phyloP scores from a whole-genome alignment of 2,797 vertebrate genomes.

The Clarias pachynema region DNA sequence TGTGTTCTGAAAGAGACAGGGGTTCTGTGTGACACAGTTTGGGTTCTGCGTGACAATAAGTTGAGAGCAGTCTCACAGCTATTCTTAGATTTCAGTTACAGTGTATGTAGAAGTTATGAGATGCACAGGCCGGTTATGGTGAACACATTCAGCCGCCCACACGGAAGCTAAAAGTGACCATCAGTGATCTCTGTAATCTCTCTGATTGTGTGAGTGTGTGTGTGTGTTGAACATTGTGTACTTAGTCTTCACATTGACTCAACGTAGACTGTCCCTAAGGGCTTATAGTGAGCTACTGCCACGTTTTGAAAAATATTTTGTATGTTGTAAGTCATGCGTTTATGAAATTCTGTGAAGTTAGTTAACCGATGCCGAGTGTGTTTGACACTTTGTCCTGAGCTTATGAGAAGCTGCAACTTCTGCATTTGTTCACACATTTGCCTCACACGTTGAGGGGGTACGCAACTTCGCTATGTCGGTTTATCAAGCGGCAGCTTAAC shows the following conservation, averaged over 20 bases:
- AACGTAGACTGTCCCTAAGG: neutral
- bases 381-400: neutral
- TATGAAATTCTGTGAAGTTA: neutral
- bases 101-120: neutral
- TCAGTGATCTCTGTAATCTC: neutral
- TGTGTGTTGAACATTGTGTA: neutral
- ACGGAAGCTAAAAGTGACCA: neutral
- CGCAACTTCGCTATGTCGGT: neutral
- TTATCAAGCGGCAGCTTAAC: neutral
- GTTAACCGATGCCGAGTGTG: too few relatives aligned
- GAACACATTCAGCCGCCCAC: neutral
- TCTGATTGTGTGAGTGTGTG: neutral
- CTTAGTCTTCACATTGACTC: neutral
- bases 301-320: neutral
- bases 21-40: neutral
- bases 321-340: neutral
- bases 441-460: neutral
- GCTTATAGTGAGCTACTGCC: neutral
- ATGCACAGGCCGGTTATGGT: neutral
- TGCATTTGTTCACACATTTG: conserved; percentile 17
- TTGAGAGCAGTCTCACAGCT: neutral
- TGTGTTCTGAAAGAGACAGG: too few relatives aligned
- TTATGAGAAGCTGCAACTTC: conserved; percentile 11
- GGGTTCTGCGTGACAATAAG: neutral
- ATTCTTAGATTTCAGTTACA: neutral